Evolutionary conservation across 2,797 vertebrate genomes (phyloP), one percentile per base, ranked within the genome.

Genomic region (Mycteria americana): DNA sequence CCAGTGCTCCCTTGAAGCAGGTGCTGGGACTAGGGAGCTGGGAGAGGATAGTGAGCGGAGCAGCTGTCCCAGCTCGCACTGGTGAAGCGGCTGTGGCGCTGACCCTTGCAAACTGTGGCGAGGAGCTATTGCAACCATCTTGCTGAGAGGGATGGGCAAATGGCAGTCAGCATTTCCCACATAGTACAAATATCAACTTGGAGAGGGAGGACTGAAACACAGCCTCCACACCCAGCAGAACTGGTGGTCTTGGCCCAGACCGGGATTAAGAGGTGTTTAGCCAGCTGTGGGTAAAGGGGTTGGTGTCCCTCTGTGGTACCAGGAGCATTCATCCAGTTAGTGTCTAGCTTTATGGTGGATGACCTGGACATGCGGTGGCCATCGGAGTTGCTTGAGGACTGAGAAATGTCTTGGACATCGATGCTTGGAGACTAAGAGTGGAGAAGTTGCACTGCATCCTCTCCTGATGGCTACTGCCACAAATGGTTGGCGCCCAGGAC

Each of bases 11-110:
- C 68, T 7, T 6, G 85, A 63, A 83, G 95, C 96, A 97, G 96
- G 96, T 96, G 96, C 48, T 95, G 94, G 89, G 77, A 51, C 13
- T 1, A 9, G 53, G 18, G 22, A 6, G 18, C 21, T 53, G 80
- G 89, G 77, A 69, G 74, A 54, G 62, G 84, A 13, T 5, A 11
- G 90, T 0, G 51, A 76, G 50, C 0, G 6, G 54, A 94, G 94
- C 96, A 97, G 96, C 96, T 97, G 96, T 92, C 84, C 89, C 57
- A 30, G 83, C 17, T 5, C 5, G 16, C 1, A 21, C 67, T 16
- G 77, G 53, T 3, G n/a, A 14, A 64, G 63, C 2, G 72, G 30
- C 65, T 13, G 56, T 7, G 13, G 43, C 5, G 8, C 68, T 53
- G 75, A 90, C 67, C 85, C 37, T 8, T 9, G 73, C 18, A 8